Evolutionary conservation across 2,888 invertebrate species (phyloP).

Genomic region (Colostygia pectinataria): DNA sequence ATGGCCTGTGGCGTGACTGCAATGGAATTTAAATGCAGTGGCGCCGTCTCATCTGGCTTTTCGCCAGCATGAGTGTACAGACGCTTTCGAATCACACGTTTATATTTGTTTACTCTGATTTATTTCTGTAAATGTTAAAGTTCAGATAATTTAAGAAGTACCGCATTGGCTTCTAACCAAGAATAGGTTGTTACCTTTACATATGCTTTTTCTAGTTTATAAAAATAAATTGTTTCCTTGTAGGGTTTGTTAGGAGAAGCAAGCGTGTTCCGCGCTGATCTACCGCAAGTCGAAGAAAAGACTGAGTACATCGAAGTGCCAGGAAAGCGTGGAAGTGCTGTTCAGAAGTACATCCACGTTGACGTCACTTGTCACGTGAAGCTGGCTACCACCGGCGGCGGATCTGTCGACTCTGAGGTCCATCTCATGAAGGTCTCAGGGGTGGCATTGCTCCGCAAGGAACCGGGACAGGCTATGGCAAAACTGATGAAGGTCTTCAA

Average conservation of each 20-base stretch:
- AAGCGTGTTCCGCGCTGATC: conserved; percentile 86
- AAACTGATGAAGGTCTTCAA: conserved; percentile 84
- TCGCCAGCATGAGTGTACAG: conserved; percentile 36
- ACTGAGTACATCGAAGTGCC: conserved; percentile 82
- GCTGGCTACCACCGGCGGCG: conserved; percentile 82
- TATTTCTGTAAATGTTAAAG: conserved; percentile 42
- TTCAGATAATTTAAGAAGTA: conserved; percentile 41
- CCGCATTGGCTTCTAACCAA: conserved; percentile 48
- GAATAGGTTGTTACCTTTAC: conserved; percentile 42
- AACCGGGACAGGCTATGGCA: conserved; percentile 80
- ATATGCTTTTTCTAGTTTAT: conserved; percentile 37
- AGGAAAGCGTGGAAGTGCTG: conserved; percentile 72
- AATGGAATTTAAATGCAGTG: conserved; percentile 11
- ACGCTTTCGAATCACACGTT: conserved; percentile 21
- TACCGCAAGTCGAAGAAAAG: conserved; percentile 86
- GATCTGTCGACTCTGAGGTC: conserved; percentile 81
- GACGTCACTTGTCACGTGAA: conserved; percentile 87
- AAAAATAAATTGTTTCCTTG: conserved; percentile 41
- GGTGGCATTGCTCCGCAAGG: conserved; percentile 85
- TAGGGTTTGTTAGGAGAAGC: conserved; percentile 85
- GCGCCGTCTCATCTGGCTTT: conserved; percentile 36
- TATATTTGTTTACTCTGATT: conserved; percentile 46
- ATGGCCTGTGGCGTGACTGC: background rate
- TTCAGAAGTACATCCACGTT: conserved; percentile 86
- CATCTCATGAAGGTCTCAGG: conserved; percentile 87